These are phyloP conservation scores for Conus canariensis DNA, from an alignment of 2,888 invertebrate species.

Conservation along the genomic window DNA sequence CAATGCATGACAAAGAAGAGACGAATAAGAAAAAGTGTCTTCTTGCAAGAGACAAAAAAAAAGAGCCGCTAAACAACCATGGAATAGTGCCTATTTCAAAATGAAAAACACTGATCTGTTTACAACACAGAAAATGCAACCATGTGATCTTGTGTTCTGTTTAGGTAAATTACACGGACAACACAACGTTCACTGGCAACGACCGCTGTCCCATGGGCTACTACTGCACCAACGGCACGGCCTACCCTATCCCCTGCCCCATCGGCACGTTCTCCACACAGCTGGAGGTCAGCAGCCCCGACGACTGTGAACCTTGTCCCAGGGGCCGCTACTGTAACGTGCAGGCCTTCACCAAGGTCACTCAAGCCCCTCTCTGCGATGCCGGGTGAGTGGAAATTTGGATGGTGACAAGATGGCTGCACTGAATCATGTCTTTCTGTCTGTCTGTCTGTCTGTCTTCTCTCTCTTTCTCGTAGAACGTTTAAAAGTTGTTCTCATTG, in stretches of 20 bases:
- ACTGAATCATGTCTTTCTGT: neutral
- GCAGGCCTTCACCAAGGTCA: conserved; percentile 69
- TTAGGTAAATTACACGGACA: conserved; percentile 69
- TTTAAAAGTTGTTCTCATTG: no score
- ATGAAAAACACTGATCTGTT: no score
- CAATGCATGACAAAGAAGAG: no score
- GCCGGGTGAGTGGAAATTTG: conserved; percentile 53
- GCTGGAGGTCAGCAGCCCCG: conserved; percentile 61
- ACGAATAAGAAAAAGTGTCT: no score
- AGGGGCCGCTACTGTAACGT: conserved; percentile 75
- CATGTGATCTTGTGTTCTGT: neutral
- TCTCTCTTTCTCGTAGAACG: neutral
- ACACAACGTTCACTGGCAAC: conserved; percentile 72
- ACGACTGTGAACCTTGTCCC: conserved; percentile 72
- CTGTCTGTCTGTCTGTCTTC: neutral
- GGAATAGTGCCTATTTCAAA: no score
- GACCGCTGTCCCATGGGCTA: conserved; percentile 75
- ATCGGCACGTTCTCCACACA: conserved; percentile 73
- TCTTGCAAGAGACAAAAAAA: no score
- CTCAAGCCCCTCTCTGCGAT: conserved; percentile 64
- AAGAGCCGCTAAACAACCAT: no score
- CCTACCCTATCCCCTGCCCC: conserved; percentile 73
- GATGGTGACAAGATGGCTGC: neutral
- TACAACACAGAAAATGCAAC: no score
- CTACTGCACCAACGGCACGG: conserved; percentile 73